Evolutionary conservation across 2,888 invertebrate species (phyloP).

Genomic region (Gryllus longicercus): DNA sequence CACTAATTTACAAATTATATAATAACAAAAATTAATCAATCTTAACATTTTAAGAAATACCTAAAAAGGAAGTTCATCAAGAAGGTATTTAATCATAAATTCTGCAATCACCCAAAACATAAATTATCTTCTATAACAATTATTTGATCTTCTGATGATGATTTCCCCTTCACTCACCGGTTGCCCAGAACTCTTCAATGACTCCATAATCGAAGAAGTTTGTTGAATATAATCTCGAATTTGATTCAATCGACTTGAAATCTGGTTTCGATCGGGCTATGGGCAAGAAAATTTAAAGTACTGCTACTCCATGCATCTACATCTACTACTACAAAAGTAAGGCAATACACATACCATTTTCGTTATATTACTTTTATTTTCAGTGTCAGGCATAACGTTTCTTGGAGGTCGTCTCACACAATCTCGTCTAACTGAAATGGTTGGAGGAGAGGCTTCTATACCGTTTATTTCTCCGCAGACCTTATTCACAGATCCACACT

Average conservation of each 20-base stretch:
- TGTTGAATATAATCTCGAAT: conserved; percentile 70
- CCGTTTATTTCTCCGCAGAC: conserved; percentile 25
- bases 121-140: no score
- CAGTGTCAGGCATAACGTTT: conserved; percentile 33
- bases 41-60: no score
- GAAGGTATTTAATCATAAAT: no score
- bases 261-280: conserved; percentile 61
- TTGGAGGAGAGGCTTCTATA: background rate
- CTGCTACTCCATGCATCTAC: no score
- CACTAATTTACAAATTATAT: no score
- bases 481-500: conserved; percentile 18
- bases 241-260: conserved; percentile 65
- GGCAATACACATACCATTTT: conserved; percentile 30
- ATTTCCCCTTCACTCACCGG: conserved; percentile 52
- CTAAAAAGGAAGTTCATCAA: no score
- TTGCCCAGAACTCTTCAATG: conserved; percentile 65
- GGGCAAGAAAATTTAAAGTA: conserved; percentile 20
- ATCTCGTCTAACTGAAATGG: background rate
- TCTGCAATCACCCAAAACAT: no score
- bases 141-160: no score
- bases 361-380: conserved; percentile 34
- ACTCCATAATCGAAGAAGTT: conserved; percentile 66
- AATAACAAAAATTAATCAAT: no score
- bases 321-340: background rate
- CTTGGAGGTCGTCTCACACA: conserved; percentile 20